Percentiles rank a stretch among this genome's conserved stretches.
Conservation (phyloP, 2,888 invertebrate genomes). For the Tanytarsus gracilentus region DNA sequence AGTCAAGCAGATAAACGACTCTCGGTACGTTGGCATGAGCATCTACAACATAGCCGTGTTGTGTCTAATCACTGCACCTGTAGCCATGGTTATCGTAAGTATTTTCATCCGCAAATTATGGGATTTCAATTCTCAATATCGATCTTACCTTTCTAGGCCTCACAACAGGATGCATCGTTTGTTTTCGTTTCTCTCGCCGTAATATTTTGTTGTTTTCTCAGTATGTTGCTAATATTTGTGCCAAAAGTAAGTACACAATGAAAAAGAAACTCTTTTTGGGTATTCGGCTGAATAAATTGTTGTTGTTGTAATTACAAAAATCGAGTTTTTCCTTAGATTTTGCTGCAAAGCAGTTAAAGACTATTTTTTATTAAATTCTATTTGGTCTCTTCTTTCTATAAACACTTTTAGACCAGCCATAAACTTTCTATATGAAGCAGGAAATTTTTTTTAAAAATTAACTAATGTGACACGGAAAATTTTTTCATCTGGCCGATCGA, state of each 20-base stretch:
- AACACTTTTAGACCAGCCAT: too few species aligned
- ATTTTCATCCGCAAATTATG: not conserved
- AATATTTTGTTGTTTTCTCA: slow-evolving; percentile 95
- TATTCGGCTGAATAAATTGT: too few species aligned
- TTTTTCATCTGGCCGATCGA: too few species aligned
- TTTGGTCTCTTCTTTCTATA: too few species aligned
- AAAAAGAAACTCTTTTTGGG: too few species aligned
- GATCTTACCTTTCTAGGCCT: slow-evolving; percentile 45
- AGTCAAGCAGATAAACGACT: slow-evolving; percentile 95
- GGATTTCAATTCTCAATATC: not conserved
- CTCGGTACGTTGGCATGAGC: slow-evolving; percentile 96
- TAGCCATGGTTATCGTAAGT: slow-evolving; percentile 76
- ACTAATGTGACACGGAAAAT: too few species aligned
- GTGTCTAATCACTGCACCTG: slow-evolving; percentile 95
- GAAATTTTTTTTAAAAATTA: too few species aligned
- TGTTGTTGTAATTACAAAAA: too few species aligned
- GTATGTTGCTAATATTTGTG: slow-evolving; percentile 96
- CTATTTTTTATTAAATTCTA: too few species aligned
- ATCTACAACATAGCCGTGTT: slow-evolving; percentile 99
- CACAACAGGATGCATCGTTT: slow-evolving; percentile 95
- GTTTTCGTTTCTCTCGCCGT: slow-evolving; percentile 94
- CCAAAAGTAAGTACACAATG: slow-evolving; percentile 69
- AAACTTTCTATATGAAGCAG: too few species aligned
- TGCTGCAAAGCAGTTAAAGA: too few species aligned
- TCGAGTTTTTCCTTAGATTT: too few species aligned